Evolutionary conservation across 2,113 vertebrate species (phyloP), one percentile per base, ranked within the genome.

Genomic region (Hiodon tergisus): DNA sequence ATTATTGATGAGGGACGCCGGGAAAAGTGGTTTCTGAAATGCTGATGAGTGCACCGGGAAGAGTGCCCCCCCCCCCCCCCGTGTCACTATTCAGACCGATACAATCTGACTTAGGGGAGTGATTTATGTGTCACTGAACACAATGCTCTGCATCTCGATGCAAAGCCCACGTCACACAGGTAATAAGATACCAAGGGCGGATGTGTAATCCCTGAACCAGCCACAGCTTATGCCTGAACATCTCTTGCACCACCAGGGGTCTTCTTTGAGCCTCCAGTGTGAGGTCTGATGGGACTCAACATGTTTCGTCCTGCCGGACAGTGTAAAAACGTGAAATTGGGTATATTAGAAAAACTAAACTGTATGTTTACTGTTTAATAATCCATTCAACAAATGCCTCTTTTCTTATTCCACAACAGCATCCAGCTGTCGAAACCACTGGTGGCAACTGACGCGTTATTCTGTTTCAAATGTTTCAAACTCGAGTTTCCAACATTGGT

Each of bases 381-480:
- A 16, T 52, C 50, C 6, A 17, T 61, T 72, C 47, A 53, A 11
- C 3, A 73, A 61, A 63, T 53, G 50, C 54, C 61, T 55, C 16
- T 48, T 17, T 31, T 31, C n/a, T 51, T 10, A 51, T 54, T 53
- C 31, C 51, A 7, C 11, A 6, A 31, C 4, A 65, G 53, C 52
- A 16, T 73, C 50, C 50, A 51, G 57, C 59, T 60, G 63, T 77
- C 69, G 73, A 65, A 61, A 69, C 69, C 57, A 53, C 60, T 7
- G 61, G 71, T 63, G 63, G 55, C 57, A 7, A 48, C 69, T 50
- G 70, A 76, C 48, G 46, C n/a, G 67, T 8, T 7, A 46, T 66
- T 79, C 5, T 55, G 55, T 73, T 71, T 74, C 46, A 51, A 77
- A 72, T 74, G 5, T 61, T 63, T 67, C 47, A 8, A 62, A 10